A percentile compares a stretch with the other conserved stretches of the same genome.
Conservation (phyloP, 2,797 vertebrate genomes). For the Sphaeramia orbicularis region DNA sequence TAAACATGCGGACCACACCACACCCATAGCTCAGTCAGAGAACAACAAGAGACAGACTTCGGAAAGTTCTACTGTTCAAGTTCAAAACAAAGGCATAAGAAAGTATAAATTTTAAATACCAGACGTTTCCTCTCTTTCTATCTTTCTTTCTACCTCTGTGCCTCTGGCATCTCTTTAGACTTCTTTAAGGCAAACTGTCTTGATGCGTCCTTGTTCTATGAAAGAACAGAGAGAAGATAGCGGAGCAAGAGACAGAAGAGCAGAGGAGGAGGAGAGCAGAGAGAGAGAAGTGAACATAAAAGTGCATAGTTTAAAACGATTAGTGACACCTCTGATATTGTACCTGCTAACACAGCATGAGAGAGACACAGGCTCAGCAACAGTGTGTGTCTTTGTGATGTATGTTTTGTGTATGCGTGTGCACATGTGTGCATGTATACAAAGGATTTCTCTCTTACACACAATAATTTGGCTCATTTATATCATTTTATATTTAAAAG, state of each 20-base stretch:
- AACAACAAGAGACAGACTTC: conserved; percentile 85
- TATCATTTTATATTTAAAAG: too few relatives aligned
- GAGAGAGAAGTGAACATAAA: conserved; percentile 93
- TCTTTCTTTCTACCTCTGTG: conserved; percentile 88
- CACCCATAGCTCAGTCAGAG: conserved; percentile 59
- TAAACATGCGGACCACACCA: conserved; percentile 31
- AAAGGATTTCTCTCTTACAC: too few relatives aligned
- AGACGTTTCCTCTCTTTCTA: conserved; percentile 90
- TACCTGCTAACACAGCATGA: conserved; percentile 88
- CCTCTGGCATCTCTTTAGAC: conserved; percentile 95
- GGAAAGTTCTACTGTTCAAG: conserved; percentile 95
- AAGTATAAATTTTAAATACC: conserved; percentile 99
- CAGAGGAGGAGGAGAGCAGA: conserved; percentile 86
- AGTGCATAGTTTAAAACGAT: conserved; percentile 99
- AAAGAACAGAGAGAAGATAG: conserved; percentile 91
- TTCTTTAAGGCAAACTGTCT: conserved; percentile 96
- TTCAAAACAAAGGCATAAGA: conserved; percentile 99
- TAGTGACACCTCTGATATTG: conserved; percentile 97
- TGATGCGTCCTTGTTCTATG: conserved; percentile 98
- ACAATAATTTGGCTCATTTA: too few relatives aligned
- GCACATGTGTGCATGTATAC: conserved; percentile 76
- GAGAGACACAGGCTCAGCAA: conserved; percentile 84
- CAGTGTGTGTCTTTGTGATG: conserved; percentile 77
- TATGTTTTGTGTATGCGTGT: conserved; percentile 80
- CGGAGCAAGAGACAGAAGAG: conserved; percentile 86